Evolutionary conservation across 2,797 vertebrate genomes (phyloP).

Genomic region (Percopsis omiscomaycus): DNA sequence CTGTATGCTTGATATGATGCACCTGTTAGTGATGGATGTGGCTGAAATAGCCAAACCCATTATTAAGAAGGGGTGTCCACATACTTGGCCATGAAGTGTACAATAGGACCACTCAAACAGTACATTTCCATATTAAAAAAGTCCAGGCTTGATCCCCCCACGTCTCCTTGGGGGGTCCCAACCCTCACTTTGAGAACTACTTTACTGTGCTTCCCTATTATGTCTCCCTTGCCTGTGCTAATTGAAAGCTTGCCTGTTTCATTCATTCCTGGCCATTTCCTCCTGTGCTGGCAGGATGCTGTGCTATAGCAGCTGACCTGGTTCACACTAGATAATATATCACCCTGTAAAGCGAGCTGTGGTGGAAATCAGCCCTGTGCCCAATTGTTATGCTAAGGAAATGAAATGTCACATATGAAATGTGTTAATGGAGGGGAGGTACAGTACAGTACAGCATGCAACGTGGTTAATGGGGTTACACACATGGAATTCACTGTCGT

Average conservation of each 20-base stretch:
- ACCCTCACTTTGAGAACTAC: neutral
- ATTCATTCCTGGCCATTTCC: conserved; percentile 41
- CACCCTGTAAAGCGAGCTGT: conserved; percentile 57
- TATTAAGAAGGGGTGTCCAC: too few species aligned
- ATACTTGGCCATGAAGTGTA: too few species aligned
- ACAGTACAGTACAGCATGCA: conserved; percentile 15
- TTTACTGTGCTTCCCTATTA: neutral
- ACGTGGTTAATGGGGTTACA: conserved; percentile 33
- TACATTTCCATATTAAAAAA: too few species aligned
- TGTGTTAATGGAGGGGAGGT: conserved; percentile 43
- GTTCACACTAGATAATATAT: conserved; percentile 68
- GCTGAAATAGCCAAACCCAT: too few species aligned
- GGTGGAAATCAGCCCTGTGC: conserved; percentile 31
- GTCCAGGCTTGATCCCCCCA: too few species aligned
- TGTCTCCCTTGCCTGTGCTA: conserved; percentile 15
- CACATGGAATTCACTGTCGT: conserved; percentile 3
- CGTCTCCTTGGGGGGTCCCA: neutral
- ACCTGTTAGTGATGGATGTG: too few species aligned
- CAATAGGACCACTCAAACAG: too few species aligned
- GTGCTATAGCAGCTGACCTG: conserved; percentile 52
- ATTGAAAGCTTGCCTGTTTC: conserved; percentile 52
- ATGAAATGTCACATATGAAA: conserved; percentile 66
- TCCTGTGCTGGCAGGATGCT: conserved; percentile 27
- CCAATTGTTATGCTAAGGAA: conserved; percentile 61
- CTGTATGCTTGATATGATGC: too few species aligned